Evolutionary conservation across 30 jellyfish, hydroid and myxozoan species (phyloP).

Genomic region (Hydractinia symbiolongicarpus): DNA sequence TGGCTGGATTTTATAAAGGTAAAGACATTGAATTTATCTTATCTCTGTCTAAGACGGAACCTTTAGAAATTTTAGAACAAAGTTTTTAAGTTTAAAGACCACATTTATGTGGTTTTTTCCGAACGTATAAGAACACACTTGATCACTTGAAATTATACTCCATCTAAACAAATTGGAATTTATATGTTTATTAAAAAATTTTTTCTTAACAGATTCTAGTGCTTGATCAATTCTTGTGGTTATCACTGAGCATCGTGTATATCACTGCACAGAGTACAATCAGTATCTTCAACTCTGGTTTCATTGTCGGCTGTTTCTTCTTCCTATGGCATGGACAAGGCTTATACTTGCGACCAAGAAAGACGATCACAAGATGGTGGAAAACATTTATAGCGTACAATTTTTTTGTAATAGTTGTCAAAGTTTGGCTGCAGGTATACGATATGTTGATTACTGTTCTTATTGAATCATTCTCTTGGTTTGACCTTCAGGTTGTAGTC

Average conservation of each 20-base stretch:
- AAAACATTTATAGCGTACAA: conserved; percentile 64
- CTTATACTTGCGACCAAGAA: conserved; percentile 73
- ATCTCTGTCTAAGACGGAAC: too few relatives aligned
- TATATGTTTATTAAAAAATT: neutral
- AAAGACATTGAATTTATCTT: too few relatives aligned
- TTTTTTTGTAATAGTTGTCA: conserved; percentile 65
- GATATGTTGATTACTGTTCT: neutral
- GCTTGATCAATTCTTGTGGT: conserved; percentile 84
- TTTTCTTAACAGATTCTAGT: conserved; percentile 45
- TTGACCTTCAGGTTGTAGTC: neutral
- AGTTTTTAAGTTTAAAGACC: too few relatives aligned
- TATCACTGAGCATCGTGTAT: conserved; percentile 75
- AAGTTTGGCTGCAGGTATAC: conserved; percentile 92
- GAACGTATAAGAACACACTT: too few relatives aligned
- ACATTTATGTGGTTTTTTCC: too few relatives aligned
- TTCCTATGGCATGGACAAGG: conserved; percentile 97
- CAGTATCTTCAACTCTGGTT: conserved; percentile 85
- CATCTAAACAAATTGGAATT: too few relatives aligned
- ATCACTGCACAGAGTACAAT: conserved; percentile 87
- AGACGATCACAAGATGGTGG: conserved; percentile 90
- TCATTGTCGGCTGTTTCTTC: conserved; percentile 84
- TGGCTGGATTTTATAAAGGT: conserved; percentile 98
- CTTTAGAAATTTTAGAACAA: too few relatives aligned
- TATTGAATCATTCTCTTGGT: neutral
- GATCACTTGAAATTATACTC: too few relatives aligned